Base-by-base conservation (phyloP, 1,140 invertebrate species). In the Zaprionus taronus region DNA sequence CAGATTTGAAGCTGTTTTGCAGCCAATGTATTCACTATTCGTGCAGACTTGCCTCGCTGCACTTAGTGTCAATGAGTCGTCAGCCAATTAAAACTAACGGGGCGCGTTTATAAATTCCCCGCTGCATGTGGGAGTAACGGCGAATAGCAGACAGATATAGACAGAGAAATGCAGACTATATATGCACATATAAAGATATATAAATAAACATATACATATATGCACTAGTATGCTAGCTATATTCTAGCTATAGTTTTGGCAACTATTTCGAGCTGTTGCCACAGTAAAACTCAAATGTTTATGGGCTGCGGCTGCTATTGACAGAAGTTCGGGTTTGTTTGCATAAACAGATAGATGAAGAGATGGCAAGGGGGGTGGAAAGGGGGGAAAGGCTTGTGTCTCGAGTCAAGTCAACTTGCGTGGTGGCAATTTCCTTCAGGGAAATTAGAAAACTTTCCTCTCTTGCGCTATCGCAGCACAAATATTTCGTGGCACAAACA, bases 391-490 rank as follows among this genome's bases (percentile, higher is more conserved):
- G 69, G 73, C 65, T 74, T 80, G 60, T n/a, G 17, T n/a, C 20
- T n/a, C 24, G 61, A 36, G 49, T 15, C 38, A 41, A 58, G 51
- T 66, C 60, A 78, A 73, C 58, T 73, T 74, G 47, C 34, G 34
- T 38, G 64, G 51, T 38, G 64, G 55, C 72, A 69, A 84, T 90
- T 89, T 89, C 75, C 84, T 84, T 79, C 20, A 49, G 81, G 85
- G 79, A 89, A 90, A 89, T 89, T 89, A 81, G 85, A 84, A 89
- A 89, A 89, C 77, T 84, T 84, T 63, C 4, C 60, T 62, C 47
- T 38, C 14, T 38, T 87, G 22, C 68, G 81, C 77, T 80, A 73
- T 75, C 67, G 67, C 38, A 51, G 69, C 84, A 81, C 81, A 81
- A 84, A 90, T 89, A 89, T 89, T 83, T 87, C 75, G 38, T 64